phyloP scores from a whole-genome alignment of 2,113 vertebrate genomes.

The Megaptera novaeangliae region DNA sequence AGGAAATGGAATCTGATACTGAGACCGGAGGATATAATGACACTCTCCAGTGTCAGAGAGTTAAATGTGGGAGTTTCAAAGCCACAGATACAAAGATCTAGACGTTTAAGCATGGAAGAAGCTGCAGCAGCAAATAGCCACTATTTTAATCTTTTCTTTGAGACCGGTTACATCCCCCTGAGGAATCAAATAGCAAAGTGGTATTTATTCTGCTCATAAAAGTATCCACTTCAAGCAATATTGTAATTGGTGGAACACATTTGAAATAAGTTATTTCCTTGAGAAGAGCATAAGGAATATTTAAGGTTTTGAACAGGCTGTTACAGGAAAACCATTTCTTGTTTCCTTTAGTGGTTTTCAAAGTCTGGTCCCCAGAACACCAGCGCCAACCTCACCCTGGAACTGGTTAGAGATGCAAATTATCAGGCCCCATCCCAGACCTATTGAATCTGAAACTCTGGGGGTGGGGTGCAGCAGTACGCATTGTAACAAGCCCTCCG shows the following conservation, averaged over 20 bases:
- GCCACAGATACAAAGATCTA: conserved; percentile 9
- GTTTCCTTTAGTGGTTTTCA: background rate
- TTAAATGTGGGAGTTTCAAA: conserved; percentile 60
- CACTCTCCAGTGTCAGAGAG: conserved; percentile 29
- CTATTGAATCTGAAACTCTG: background rate
- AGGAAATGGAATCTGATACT: conserved; percentile 57
- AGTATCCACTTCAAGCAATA: background rate
- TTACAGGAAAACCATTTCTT: background rate
- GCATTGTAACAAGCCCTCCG: background rate
- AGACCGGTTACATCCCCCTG: background rate
- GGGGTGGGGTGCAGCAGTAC: background rate
- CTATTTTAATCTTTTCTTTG: background rate
- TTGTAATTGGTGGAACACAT: background rate
- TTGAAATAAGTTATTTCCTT: background rate
- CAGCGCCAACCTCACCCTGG: background rate
- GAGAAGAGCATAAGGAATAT: background rate
- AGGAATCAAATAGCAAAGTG: background rate
- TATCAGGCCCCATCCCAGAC: background rate
- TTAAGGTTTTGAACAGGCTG: background rate
- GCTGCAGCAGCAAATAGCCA: background rate
- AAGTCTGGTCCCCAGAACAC: background rate
- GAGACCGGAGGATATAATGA: background rate
- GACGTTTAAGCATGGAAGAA: background rate
- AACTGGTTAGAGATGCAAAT: background rate
- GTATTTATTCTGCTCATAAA: background rate